phyloP scores from a whole-genome alignment of 1,140 invertebrate species.

The Meloidogyne floridensis region DNA sequence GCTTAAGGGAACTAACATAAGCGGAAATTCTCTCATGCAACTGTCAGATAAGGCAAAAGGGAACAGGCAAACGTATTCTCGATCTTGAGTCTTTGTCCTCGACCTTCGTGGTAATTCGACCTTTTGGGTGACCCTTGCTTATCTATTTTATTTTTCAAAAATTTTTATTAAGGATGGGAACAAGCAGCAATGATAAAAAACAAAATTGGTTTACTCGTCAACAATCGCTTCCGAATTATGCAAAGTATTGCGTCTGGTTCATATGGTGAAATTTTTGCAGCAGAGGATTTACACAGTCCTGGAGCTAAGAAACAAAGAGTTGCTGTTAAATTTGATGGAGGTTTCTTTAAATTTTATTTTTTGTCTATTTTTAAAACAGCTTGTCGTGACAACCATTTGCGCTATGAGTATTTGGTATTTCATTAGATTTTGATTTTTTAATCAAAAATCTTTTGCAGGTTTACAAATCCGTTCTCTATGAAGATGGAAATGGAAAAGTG shows the following conservation, averaged over 20 bases:
- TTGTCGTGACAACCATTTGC: slow-evolving; percentile 44
- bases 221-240: slow-evolving; percentile 47
- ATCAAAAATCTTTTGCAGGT: slow-evolving; percentile 1
- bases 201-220: slow-evolving; percentile 48
- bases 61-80: no score
- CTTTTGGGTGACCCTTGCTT: no score
- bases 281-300: slow-evolving; percentile 40
- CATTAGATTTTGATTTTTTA: slow-evolving; percentile 14
- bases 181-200: slow-evolving; percentile 52
- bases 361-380: slow-evolving; percentile 31
- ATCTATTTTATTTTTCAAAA: not conserved
- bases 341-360: not conserved
- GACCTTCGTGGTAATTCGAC: no score
- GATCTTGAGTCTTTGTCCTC: no score
- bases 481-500: slow-evolving; percentile 45
- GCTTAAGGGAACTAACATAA: no score
- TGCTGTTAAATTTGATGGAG: slow-evolving; percentile 54
- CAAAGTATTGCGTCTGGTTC: slow-evolving; percentile 52
- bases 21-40: no score
- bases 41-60: no score
- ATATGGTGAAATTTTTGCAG: slow-evolving; percentile 48
- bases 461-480: slow-evolving; percentile 38
- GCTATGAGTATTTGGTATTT: slow-evolving; percentile 52
- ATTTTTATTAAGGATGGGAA: slow-evolving; percentile 28
- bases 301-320: slow-evolving; percentile 29